Evolutionary conservation across 2,797 vertebrate species (phyloP), one percentile per base, ranked within the genome.

Genomic region (Phylloscopus collybita): DNA sequence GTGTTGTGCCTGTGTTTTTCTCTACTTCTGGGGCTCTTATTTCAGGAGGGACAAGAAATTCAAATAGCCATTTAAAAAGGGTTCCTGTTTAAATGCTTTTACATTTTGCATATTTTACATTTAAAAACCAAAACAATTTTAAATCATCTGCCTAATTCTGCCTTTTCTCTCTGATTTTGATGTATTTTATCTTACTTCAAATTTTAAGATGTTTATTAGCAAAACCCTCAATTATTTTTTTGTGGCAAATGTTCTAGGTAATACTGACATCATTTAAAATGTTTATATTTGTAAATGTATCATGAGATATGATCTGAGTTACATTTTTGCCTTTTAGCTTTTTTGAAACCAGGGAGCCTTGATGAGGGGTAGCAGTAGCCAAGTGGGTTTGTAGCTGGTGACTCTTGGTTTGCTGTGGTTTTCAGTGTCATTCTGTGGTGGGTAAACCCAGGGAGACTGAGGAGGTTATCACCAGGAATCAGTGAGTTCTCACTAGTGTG

Each of bases 1-100:
- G 6, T 30, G 7, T 30, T 45, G 22, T 25, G 22, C 16, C 36
- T 53, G 9, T 1, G 0, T 6, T 32, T 9, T 54, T 18, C 1
- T 15, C 15, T 64, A 8, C 23, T 69, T 54, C 38, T 70, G 17
- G 29, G 30, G 14, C 19, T 1, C 0, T 36, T n/a, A 1, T 91
- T 86, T 78, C 60, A 64, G 16, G 53, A 60, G 6, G 38, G 25
- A 11, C 34, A 78, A 44, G 69, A 71, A 90, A 51, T 17, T 40
- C 2, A 74, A 72, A 12, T 32, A 91, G 32, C 4, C 5, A 25
- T 38, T 53, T 62, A 17, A 10, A 74, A 38, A 20, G 3, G 4
- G 4, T 26, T 36, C 6, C 38, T 79, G 32, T 5, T 34, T 29
- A 61, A 34, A 30, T 30, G 5, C 2, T 74, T 89, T 57, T 20